Evolutionary conservation across 2,797 vertebrate species (phyloP).

Genomic region (Silurus aristotelis): DNA sequence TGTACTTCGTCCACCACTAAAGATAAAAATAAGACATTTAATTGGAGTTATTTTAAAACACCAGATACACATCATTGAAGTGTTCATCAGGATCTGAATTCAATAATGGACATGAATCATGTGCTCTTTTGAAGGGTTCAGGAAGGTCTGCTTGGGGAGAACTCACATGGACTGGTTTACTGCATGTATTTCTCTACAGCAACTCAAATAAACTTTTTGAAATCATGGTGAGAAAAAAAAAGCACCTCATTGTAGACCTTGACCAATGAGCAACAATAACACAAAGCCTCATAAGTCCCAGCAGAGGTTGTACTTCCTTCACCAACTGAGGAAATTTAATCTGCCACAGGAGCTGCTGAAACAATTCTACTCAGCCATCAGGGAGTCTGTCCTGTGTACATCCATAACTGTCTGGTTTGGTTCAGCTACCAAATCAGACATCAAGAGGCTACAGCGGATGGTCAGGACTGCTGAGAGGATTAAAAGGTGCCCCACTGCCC

Average conservation of each 20-base stretch:
- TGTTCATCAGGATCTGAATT: background rate
- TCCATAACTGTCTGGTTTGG: no score
- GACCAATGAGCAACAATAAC: background rate
- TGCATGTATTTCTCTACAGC: background rate
- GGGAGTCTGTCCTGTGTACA: no score
- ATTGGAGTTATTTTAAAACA: background rate
- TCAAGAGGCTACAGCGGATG: no score
- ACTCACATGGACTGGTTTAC: background rate
- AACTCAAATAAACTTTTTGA: background rate
- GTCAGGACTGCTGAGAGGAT: no score
- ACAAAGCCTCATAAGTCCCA: background rate
- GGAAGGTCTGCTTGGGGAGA: background rate
- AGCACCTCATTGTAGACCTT: background rate
- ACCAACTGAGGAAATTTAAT: no score
- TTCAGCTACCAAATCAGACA: no score
- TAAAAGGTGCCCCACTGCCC: no score
- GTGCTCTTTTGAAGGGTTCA: background rate
- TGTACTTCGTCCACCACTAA: no score
- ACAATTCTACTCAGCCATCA: no score
- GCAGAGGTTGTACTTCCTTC: no score
- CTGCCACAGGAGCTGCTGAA: no score
- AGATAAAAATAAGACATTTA: background rate
- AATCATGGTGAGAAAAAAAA: background rate
- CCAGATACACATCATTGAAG: background rate
- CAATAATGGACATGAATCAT: background rate